Percentiles rank a stretch among this genome's conserved stretches.
These are phyloP conservation scores for Pachycephala philippinensis DNA, from an alignment of 2,113 vertebrate genomes.

Conservation along the genomic window DNA sequence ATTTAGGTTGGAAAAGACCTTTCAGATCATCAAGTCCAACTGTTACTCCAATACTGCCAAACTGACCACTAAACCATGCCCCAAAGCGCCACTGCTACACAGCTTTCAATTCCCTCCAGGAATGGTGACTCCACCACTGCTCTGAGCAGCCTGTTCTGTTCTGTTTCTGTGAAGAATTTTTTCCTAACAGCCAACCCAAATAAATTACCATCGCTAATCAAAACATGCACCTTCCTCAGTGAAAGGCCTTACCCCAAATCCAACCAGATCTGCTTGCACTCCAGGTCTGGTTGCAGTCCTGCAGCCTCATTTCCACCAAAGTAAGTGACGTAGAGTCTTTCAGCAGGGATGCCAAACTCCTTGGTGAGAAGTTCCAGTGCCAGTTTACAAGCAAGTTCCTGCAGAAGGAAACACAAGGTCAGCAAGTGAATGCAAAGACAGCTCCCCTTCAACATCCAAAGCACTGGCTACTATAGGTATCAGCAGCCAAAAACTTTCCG, in stretches of 20 bases:
- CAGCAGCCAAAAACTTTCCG: neutral
- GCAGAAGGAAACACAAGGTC: neutral
- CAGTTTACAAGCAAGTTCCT: conserved; percentile 94
- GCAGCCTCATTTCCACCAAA: conserved; percentile 88
- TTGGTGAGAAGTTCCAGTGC: conserved; percentile 91
- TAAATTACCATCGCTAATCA: neutral
- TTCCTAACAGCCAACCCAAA: neutral
- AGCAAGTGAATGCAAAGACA: neutral
- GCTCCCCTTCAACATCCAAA: neutral
- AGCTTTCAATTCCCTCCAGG: neutral
- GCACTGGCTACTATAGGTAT: neutral
- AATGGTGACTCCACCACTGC: neutral
- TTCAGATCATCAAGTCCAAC: neutral
- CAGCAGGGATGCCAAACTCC: conserved; percentile 91
- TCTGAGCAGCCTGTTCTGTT: neutral
- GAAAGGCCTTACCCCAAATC: conserved; percentile 83
- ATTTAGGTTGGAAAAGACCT: neutral
- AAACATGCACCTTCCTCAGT: neutral
- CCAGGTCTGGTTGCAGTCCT: conserved; percentile 90
- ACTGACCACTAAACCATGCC: neutral
- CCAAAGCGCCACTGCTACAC: neutral
- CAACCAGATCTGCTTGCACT: conserved; percentile 97
- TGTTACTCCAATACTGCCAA: neutral
- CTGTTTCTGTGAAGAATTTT: neutral
- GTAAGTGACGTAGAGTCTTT: conserved; percentile 96